Evolutionary conservation across 2,113 vertebrate species (phyloP), one percentile per base, ranked within the genome.

Genomic region (Gymnarchus niloticus): DNA sequence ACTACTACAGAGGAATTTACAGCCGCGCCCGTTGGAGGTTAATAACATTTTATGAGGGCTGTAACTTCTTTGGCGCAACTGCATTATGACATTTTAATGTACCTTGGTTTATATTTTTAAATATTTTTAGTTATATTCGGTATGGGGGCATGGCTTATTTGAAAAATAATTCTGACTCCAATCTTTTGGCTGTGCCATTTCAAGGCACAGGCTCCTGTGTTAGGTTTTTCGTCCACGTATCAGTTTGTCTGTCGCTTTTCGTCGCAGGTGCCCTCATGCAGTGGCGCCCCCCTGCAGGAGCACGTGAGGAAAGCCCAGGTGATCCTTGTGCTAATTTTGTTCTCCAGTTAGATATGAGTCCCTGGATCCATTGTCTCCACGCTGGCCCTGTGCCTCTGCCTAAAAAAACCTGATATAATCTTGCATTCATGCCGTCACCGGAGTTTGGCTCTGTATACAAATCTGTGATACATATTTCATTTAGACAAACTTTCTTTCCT

Each of bases 41-140:
- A 73, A 73, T 41, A 73, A 17, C 33, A 73, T 73, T 48, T 80
- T 80, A 80, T 49, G 76, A n/a, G 23, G 23, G 41, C 76, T 80
- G 6, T 25, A 80, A 49, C 21, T 73, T 33, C 65, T 41, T 28
- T 41, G 28, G 33, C 28, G 33, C 33, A 80, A 49, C 46, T 80
- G 21, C 21, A 23, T 80, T 80, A 80, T 80, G 76, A 80, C 46
- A 25, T 80, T 49, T 80, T 80, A 80, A 80, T 49, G 46, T 48
- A n/a, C 76, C 41, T 44, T 23, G 6, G 21, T 80, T 80, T 80
- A 80, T 80, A 49, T 80, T 80, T 78, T 49, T 49, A 73, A n/a
- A 73, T 73, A 73, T 41, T 73, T 73, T 73, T 28, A 73, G 33
- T 41, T 73, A 73, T 73, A 73, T 73, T 73, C 65, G 3, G 65